These are phyloP conservation scores for Drosophila punjabiensis DNA, from an alignment of 1,140 invertebrate species.

Conservation along the genomic window DNA sequence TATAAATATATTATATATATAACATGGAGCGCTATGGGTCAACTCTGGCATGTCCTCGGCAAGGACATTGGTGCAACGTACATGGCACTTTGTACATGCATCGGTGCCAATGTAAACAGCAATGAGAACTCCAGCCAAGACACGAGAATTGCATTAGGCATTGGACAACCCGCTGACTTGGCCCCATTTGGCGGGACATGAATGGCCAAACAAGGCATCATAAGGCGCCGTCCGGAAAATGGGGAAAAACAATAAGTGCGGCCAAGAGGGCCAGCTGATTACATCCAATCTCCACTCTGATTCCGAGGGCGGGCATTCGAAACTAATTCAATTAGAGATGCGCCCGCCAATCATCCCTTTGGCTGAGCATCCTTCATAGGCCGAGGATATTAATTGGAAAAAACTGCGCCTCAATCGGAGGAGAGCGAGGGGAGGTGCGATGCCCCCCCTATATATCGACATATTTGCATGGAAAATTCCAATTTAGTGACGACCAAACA, in stretches of 20 bases:
- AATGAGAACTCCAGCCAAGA: conserved; percentile 23
- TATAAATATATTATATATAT: too few species aligned
- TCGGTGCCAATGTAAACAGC: conserved; percentile 33
- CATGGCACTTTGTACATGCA: not conserved
- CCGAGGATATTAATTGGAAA: conserved; percentile 30
- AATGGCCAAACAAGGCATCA: conserved; percentile 15
- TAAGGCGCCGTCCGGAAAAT: not conserved
- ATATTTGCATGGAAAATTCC: conserved; percentile 52
- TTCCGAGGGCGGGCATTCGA: not conserved
- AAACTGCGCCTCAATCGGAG: not conserved
- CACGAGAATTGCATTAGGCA: conserved; percentile 50
- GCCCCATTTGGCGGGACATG: conserved; percentile 15
- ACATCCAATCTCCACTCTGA: not conserved
- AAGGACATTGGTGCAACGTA: conserved; percentile 10
- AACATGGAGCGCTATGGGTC: not conserved
- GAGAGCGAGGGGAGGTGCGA: not conserved
- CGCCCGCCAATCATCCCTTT: not conserved
- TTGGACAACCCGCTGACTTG: conserved; percentile 29
- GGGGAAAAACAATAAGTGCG: conserved; percentile 7
- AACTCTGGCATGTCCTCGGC: conserved; percentile 8
- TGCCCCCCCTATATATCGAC: not conserved
- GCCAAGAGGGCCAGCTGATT: conserved; percentile 17
- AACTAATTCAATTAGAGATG: conserved; percentile 26
- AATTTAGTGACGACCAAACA: conserved; percentile 25
- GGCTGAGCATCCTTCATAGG: not conserved